phyloP scores from a whole-genome alignment of 2,113 vertebrate species.

The Willisornis vidua region DNA sequence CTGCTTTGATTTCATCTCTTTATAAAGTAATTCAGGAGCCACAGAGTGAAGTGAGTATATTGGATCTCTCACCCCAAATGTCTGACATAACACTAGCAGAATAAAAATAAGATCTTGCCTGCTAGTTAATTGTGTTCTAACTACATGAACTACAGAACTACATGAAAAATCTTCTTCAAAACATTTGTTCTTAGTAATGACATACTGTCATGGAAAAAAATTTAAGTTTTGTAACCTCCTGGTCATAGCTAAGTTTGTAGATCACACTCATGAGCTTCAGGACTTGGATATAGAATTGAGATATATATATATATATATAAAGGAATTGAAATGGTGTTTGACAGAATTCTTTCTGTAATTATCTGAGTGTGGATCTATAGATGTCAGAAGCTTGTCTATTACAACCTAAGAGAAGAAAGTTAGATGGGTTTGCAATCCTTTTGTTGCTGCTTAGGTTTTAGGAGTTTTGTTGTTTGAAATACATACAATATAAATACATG shows the following conservation, averaged over 20 bases:
- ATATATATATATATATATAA: background rate
- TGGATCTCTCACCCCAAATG: background rate
- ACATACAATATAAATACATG: rapidly evolving
- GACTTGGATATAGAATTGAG: background rate
- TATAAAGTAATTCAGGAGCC: constrained; percentile 97
- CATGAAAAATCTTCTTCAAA: background rate
- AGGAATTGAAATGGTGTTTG: background rate
- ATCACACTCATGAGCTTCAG: background rate
- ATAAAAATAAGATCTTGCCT: background rate
- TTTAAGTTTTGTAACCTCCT: background rate
- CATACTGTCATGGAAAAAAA: background rate
- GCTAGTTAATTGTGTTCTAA: background rate
- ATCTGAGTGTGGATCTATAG: background rate
- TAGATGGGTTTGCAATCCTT: background rate
- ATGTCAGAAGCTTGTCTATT: background rate
- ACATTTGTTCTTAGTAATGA: background rate
- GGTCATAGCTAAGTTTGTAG: background rate
- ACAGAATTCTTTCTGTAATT: background rate
- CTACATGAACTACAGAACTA: background rate
- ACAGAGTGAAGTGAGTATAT: constrained; percentile 90
- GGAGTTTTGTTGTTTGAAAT: background rate
- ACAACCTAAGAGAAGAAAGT: background rate
- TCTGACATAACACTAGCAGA: background rate
- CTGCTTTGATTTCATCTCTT: constrained; percentile 89
- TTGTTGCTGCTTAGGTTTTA: background rate